Evolutionary conservation across 2,797 vertebrate species (phyloP).

Genomic region (Caiman crocodilus): DNA sequence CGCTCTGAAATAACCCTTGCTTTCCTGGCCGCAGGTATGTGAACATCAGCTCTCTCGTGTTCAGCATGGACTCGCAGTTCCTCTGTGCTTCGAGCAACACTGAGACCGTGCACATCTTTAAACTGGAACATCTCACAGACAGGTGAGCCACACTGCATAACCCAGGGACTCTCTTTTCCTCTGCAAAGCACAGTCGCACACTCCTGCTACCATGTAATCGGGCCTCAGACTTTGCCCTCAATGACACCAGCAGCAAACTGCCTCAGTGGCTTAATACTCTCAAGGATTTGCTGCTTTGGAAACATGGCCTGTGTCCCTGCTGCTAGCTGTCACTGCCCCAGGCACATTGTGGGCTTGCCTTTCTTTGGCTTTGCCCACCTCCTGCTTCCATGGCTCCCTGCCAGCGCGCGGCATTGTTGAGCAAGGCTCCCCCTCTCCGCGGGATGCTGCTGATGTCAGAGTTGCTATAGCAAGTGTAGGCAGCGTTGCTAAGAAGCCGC

Average conservation of each 20-base stretch:
- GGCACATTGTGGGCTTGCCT: neutral
- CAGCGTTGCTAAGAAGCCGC: neutral
- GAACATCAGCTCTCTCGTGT: slow-evolving; percentile 93
- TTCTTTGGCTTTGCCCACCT: neutral
- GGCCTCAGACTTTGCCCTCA: neutral
- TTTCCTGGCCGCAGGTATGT: slow-evolving; percentile 86
- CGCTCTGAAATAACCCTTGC: neutral
- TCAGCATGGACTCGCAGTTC: slow-evolving; percentile 94
- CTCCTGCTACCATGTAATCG: neutral
- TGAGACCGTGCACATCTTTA: slow-evolving; percentile 96
- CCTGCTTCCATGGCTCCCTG: neutral
- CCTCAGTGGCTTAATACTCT: neutral
- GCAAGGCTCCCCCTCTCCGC: neutral
- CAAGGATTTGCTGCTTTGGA: neutral
- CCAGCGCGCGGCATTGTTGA: neutral
- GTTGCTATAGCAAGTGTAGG: neutral
- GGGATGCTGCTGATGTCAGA: neutral
- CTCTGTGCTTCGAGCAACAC: slow-evolving; percentile 97
- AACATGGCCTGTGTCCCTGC: neutral
- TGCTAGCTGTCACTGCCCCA: neutral
- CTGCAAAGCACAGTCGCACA: neutral
- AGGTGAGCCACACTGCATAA: slow-evolving; percentile 60
- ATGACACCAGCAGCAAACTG: neutral
- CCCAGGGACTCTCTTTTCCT: neutral
- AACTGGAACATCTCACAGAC: slow-evolving; percentile 86